phyloP scores from a whole-genome alignment of 2,113 vertebrate species.

The Pluvialis apricaria region DNA sequence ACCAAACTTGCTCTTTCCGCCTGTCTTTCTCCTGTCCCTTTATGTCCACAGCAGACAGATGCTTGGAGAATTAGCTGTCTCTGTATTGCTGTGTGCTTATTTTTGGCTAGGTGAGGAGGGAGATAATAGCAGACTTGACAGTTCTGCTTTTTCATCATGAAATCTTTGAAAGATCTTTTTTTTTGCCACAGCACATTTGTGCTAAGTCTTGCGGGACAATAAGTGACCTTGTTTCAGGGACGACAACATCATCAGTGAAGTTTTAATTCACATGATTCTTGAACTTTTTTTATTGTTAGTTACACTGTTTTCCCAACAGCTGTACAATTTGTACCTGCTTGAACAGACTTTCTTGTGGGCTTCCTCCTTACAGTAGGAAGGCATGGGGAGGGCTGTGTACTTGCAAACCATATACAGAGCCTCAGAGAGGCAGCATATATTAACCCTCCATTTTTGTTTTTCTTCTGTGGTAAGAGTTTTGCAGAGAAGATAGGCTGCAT shows the following conservation, averaged over 20 bases:
- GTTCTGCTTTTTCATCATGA: background rate
- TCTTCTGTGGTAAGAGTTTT: background rate
- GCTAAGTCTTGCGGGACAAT: background rate
- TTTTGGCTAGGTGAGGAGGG: background rate
- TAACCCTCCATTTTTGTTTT: background rate
- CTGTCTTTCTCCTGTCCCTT: background rate
- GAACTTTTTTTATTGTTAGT: background rate
- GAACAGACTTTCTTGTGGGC: background rate
- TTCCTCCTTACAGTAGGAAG: background rate
- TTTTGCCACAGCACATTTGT: background rate
- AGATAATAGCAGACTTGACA: background rate
- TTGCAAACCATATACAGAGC: background rate
- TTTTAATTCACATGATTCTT: background rate
- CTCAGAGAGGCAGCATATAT: background rate
- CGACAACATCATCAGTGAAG: background rate
- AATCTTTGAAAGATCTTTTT: background rate
- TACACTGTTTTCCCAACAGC: background rate
- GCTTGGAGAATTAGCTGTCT: background rate
- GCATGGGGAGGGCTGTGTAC: background rate
- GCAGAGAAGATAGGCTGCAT: background rate
- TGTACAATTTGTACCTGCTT: background rate
- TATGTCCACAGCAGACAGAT: background rate
- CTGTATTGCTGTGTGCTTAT: background rate
- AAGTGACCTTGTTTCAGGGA: background rate
- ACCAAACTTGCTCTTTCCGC: background rate